phyloP scores from a whole-genome alignment of 2,113 vertebrate genomes.

The Cichladusa arquata region DNA sequence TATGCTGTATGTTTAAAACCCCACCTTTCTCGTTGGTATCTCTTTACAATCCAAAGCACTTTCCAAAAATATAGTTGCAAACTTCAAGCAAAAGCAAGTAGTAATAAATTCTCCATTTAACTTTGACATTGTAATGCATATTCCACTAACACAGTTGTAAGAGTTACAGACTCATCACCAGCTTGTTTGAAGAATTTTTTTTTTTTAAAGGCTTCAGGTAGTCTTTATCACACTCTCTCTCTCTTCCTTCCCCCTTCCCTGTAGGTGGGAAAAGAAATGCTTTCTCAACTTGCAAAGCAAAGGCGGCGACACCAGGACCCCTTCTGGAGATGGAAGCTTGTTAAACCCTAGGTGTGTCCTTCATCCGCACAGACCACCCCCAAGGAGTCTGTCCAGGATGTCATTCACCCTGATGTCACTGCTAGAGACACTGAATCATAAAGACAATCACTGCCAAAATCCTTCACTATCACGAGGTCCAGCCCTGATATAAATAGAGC shows the following conservation, averaged over 20 bases:
- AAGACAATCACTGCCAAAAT: conserved; percentile 83
- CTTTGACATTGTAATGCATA: not conserved
- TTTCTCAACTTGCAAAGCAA: conserved; percentile 95
- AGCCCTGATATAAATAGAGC: conserved; percentile 53
- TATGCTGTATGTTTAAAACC: not conserved
- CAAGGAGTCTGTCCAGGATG: conserved; percentile 69
- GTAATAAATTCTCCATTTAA: not conserved
- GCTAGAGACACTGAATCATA: conserved; percentile 77
- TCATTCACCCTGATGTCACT: conserved; percentile 75
- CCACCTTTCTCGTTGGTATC: not conserved
- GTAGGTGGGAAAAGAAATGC: conserved; percentile 92
- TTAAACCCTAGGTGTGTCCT: conserved; percentile 81
- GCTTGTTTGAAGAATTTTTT: not conserved
- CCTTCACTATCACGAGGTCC: conserved; percentile 61
- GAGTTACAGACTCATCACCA: not conserved
- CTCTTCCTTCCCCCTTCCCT: not conserved
- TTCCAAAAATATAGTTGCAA: not conserved
- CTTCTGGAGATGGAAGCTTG: conserved; percentile 99
- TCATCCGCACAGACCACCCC: conserved; percentile 67
- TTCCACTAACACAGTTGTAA: not conserved
- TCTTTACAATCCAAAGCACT: not conserved
- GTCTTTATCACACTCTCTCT: not conserved
- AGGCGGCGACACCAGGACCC: conserved; percentile 92
- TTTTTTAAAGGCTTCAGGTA: not conserved
- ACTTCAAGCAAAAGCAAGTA: not conserved